Evolutionary conservation across 2,888 invertebrate genomes (phyloP), one percentile per base, ranked within the genome.

Genomic region (Bombyx huttoni): DNA sequence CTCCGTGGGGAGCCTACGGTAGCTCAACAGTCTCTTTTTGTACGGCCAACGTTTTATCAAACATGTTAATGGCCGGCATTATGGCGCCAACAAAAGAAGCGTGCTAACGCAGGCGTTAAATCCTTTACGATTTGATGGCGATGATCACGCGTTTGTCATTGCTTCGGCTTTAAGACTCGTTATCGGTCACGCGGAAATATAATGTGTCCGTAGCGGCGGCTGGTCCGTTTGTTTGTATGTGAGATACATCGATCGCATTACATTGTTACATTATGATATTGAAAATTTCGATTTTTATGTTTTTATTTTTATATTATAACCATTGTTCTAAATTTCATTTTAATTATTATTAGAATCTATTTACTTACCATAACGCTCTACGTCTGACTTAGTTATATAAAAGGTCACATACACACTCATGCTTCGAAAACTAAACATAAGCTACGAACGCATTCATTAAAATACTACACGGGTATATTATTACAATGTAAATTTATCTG

Each of bases 61-160:
- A 87, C 86, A 87, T 81, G 80, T 81, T 87, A 86, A 87, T 88
- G 87, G 85, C 70, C 81, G 81, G 83, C 84, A 81, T 87, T 87
- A 84, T 86, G 75, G 69, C 70, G 64, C 75, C 81, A 83, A 88
- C 87, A 88, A 87, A 87, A 81, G 85, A 78, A 88, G 84, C 79
- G 84, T 84, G 89, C 83, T 78, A 88, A 87, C 81, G 71, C 82
- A 88, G 84, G 88, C 89, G 89, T 89, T 87, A 89, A 89, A 89
- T 89, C 89, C 89, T 84, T 87, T 81, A 85, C 86, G 83, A 87
- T 84, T 84, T 81, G 78, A 81, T 79, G 84, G 76, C 75, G 75
- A 81, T 80, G 76, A 78, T 82, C 77, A 73, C 78, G 78, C 77
- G 79, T 82, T 84, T 85, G 85, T 86, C 86, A 81, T 76, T 76